These are phyloP conservation scores for Bovichtus variegatus DNA, from an alignment of 2,797 vertebrate genomes.

Conservation along the genomic window DNA sequence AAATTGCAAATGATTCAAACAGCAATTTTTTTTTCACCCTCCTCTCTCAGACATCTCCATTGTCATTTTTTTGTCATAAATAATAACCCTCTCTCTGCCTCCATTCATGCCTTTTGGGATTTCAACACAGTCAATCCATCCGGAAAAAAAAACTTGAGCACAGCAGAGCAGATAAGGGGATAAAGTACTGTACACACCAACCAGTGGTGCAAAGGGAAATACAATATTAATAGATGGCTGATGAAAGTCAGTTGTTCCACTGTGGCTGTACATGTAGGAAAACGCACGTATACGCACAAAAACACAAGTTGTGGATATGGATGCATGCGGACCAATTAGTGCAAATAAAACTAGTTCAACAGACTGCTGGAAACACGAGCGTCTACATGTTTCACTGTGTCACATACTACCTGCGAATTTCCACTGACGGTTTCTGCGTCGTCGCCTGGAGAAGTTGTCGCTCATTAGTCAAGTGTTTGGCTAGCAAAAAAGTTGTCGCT, in stretches of 20 bases:
- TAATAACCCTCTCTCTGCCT: conserved; percentile 15
- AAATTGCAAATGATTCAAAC: conserved; percentile 42
- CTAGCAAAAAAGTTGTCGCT: not conserved
- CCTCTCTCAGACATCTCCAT: conserved; percentile 9
- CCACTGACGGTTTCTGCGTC: too few relatives aligned
- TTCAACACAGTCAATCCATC: conserved; percentile 22
- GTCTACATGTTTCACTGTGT: not conserved
- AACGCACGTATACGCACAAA: not conserved
- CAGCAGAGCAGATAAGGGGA: conserved; percentile 15
- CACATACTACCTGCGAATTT: not conserved
- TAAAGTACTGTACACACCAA: not conserved
- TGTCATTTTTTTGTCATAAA: conserved; percentile 1
- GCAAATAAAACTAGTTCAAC: not conserved
- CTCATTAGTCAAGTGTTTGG: not conserved
- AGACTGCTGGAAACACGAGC: not conserved
- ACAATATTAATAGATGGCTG: conserved; percentile 16
- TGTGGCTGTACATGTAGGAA: conserved; percentile 1
- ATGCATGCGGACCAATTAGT: not conserved
- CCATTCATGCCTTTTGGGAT: conserved; percentile 28
- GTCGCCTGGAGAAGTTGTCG: accelerated
- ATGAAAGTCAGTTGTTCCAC: conserved; percentile 22
- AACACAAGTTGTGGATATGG: not conserved
- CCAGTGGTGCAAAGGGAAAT: conserved; percentile 24
- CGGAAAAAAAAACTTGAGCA: conserved; percentile 35
- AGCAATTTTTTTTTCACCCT: conserved; percentile 4